Base-by-base conservation (phyloP, 1,140 invertebrate genomes). In the Steinernema feltiae region DNA sequence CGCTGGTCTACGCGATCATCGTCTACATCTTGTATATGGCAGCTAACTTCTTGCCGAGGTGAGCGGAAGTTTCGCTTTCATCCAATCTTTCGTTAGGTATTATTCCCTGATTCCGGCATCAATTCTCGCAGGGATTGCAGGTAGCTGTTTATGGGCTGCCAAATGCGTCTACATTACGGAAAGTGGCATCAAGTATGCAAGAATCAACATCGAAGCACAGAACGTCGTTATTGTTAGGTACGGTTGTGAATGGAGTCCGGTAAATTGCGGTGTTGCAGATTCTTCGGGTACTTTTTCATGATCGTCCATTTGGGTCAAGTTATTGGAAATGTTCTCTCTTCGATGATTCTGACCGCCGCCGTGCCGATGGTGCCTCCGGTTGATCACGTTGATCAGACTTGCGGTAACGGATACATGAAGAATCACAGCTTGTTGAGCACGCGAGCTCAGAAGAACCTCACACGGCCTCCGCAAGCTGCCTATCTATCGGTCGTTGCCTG, bases 201-300 rank as follows among this genome's bases (percentile, higher is more conserved):
- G 84, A 32, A 73, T 88, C 27, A 88, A 86, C 0, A 80, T 82
- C 0, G 82, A 94, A 83, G 90, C 92, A 0, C 91, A 92, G 2
- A 93, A 96, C 86, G 92, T 92, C 2, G 93, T 96, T 78, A 93
- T 97, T 72, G 93, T 95, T 46, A 88, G 93, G 80, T 85, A 31
- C 2, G 18, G 17, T 30, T 48, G 46, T 77, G 27, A 48, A 53
- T 30, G 69, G 24, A 21, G n/a, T n/a, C 24, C 29, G 41, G 30
- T 17, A 69, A 69, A 30, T 32, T 21, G 30, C 0, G 24, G 21
- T 35, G 2, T 63, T 79, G 27, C 53, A 81, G 78, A 71, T 97
- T 97, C 90, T 98, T 98, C 87, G 95, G 95, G 29, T 93, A 97
- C 89, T 98, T 98, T 90, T 98, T 98, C 89, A 91, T 97, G 77